Evolutionary conservation across 2,888 invertebrate species (phyloP), one percentile per base, ranked within the genome.

Genomic region (Drosophila infuscata): DNA sequence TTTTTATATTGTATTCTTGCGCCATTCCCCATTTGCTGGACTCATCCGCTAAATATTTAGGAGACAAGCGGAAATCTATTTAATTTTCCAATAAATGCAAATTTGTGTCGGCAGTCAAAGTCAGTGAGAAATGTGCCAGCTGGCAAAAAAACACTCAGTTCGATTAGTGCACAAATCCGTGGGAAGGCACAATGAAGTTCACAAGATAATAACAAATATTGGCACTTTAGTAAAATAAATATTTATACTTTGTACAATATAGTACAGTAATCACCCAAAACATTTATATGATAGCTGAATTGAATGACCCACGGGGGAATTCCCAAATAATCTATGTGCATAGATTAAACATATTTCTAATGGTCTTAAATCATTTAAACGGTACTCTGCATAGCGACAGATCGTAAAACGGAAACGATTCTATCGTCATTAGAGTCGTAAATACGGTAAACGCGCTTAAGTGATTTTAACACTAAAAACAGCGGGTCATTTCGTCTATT

Each of bases 381-480:
- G 72, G 53, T 30, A 66, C 52, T 65, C 15, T 3, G 38, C 35
- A 36, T 60, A 51, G 66, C 62, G 51, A 51, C 68, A 71, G 79
- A 68, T 82, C 84, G 76, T 84, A 84, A 82, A 84, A 77, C 74
- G 84, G 76, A 82, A 80, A 78, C 64, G 74, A 65, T 76, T 79
- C 41, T 65, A 70, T 49, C 62, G 68, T 72, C 79, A 79, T 82
- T 71, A 68, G 77, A 74, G 82, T 81, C 81, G 83, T 84, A 83
- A 86, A 83, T 86, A 76, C 65, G 73, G 78, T 84, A 87, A 84
- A 84, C 84, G 84, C 80, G 76, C 84, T 87, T 84, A 84, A 84
- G 84, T 84, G 87, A 87, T 87, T 84, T 84, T 78, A 84, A 84
- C 87, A 84, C 84, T 87, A 87, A 84, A 84, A 87, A 64, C 84